A percentile compares a stretch with the other conserved stretches of the same genome.
Conservation (phyloP, 2,113 vertebrate species). For the Microtus pennsylvanicus region DNA sequence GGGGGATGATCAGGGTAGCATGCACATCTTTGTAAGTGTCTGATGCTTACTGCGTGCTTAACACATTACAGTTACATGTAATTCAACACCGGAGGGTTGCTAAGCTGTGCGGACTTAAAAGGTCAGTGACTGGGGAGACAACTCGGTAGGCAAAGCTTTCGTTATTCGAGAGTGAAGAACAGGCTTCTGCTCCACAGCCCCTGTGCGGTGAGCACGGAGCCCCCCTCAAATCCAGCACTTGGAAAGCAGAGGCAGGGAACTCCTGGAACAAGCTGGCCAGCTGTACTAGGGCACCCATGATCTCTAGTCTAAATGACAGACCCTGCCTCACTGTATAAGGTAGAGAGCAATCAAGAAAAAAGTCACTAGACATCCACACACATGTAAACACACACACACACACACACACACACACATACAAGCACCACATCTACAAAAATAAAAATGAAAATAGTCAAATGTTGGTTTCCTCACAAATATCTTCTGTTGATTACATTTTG, state of each 20-base stretch:
- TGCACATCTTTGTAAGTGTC: accelerated
- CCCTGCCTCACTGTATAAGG: not conserved
- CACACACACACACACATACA: not conserved
- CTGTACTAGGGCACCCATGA: too few species aligned
- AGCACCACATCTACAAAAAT: not conserved
- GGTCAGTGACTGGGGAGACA: not conserved
- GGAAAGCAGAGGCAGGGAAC: not conserved
- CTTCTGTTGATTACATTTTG: constrained; percentile 3
- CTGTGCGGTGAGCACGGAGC: not conserved
- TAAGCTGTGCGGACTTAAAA: not conserved
- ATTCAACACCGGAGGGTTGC: not conserved
- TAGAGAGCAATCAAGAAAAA: not conserved
- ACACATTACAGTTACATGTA: accelerated
- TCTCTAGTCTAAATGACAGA: not conserved
- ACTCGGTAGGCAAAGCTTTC: not conserved
- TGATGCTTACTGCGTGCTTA: not conserved
- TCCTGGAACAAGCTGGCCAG: not conserved
- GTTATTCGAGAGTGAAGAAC: too few species aligned
- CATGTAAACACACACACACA: not conserved
- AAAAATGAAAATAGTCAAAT: not conserved
- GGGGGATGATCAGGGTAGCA: accelerated
- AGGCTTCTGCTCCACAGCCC: not conserved
- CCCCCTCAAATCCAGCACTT: not conserved
- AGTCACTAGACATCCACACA: not conserved
- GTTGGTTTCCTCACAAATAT: not conserved